phyloP scores from a whole-genome alignment of 2,113 vertebrate genomes.

The Casuarius casuarius region DNA sequence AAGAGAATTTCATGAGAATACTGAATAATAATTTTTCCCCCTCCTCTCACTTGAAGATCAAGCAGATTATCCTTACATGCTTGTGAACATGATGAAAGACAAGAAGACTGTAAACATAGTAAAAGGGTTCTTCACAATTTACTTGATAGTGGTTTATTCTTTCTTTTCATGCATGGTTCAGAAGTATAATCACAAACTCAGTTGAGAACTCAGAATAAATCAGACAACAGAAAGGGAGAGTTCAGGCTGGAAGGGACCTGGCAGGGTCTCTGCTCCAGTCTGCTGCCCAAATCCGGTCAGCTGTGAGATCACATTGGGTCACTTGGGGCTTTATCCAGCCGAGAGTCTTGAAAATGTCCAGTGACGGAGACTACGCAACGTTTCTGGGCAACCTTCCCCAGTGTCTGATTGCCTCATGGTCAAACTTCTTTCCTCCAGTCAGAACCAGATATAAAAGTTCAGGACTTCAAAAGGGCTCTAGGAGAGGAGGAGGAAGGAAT shows the following conservation, averaged over 20 bases:
- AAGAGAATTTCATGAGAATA: not conserved
- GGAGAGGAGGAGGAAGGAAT: not conserved
- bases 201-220: not conserved
- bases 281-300: not conserved
- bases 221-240: not conserved
- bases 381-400: not conserved
- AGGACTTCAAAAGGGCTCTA: not conserved
- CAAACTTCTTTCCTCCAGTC: not conserved
- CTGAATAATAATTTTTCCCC: not conserved
- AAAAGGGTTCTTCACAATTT: not conserved
- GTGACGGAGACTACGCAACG: not conserved
- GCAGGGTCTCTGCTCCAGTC: not conserved
- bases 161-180: not conserved
- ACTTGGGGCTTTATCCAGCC: not conserved
- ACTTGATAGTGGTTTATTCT: not conserved
- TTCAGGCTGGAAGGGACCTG: not conserved
- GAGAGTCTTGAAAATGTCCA: not conserved
- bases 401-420: not conserved
- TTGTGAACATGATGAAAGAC: not conserved
- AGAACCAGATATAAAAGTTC: not conserved
- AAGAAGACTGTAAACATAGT: not conserved
- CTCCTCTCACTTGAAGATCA: conserved; percentile 3
- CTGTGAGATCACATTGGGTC: not conserved
- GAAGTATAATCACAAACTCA: not conserved
- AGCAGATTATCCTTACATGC: not conserved